Conservation (phyloP, 2,888 invertebrate genomes). For the Dioctria rufipes region DNA sequence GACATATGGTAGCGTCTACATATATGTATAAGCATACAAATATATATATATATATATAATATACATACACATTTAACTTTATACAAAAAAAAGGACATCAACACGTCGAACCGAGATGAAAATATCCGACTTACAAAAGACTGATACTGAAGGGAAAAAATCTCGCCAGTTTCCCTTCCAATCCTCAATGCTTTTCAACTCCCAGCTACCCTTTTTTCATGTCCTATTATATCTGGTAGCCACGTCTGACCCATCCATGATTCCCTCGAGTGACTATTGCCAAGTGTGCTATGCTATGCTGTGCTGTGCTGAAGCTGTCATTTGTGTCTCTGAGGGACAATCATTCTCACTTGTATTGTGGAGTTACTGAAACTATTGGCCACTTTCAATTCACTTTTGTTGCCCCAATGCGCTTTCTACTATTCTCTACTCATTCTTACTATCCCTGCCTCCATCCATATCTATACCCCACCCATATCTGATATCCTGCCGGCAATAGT, state of each 20-base stretch:
- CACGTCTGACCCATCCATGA: slow-evolving; percentile 39
- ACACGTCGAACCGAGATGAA: slow-evolving; percentile 29
- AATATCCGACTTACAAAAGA: slow-evolving; percentile 48
- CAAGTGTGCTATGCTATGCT: not conserved
- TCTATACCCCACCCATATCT: not conserved
- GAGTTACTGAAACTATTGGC: slow-evolving; percentile 50
- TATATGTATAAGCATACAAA: not conserved
- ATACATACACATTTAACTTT: not conserved
- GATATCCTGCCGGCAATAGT: slow-evolving; percentile 40
- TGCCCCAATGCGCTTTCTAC: not conserved
- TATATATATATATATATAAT: not conserved
- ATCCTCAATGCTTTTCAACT: not conserved
- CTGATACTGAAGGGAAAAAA: slow-evolving; percentile 8
- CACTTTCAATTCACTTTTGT: slow-evolving; percentile 51
- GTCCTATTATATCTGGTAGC: slow-evolving; percentile 28
- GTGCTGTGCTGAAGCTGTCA: slow-evolving; percentile 40
- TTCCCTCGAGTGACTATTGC: slow-evolving; percentile 22
- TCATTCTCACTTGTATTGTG: slow-evolving; percentile 50
- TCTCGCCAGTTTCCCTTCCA: not conserved
- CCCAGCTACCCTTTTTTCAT: slow-evolving; percentile 10
- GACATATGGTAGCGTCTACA: slow-evolving; percentile 34
- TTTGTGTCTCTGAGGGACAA: slow-evolving; percentile 43
- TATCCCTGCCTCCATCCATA: not conserved
- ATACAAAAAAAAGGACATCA: slow-evolving; percentile 29
- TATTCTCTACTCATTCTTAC: not conserved